Base-by-base conservation (phyloP, 2,888 invertebrate genomes). In the Hypercompe scribonia region DNA sequence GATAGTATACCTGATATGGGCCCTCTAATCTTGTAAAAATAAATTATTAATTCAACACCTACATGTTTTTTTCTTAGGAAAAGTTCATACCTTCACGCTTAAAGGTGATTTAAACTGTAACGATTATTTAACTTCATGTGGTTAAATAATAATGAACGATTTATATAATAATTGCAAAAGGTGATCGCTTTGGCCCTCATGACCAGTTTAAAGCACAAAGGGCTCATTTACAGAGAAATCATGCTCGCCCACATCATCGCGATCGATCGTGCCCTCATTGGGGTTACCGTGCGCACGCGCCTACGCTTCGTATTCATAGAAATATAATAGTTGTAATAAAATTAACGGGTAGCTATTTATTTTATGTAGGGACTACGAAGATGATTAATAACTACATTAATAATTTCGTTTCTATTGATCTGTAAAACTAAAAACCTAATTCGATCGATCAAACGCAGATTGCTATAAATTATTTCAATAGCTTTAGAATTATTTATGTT, bases 261-360 rank as follows among this genome's bases (percentile, higher is more conserved):
- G 83, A 94, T 94, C 93, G 93, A 94, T 94, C 92, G 90, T 86
- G 91, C 94, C 94, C 94, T 90, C 92, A 94, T 94, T 88, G 91
- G 88, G 84, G 88, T 86, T 89, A 88, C 85, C 85, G 80, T 78
- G 81, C 70, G 70, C 71, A 66, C 88, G 89, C 91, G 91, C 93
- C 93, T 88, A 93, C 94, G 93, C 92, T 33, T 42, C 21, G 33
- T 50, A 70, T 67, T 50, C 67, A 34, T 70, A 71, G 54, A 71
- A 74, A 67, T 64, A 65, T 70, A 67, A 70, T 67, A 70, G 61
- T 73, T 70, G 64, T 70, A 73, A 73, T 73, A 69, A 73, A 69
- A 73, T 66, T 65, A 68, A 61, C 68, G 8, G 64, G 34, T 42
- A 65, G 31, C 28, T 21, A 64, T 50, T 65, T 54, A 65, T 54